phyloP scores from a whole-genome alignment of 2,888 invertebrate genomes.

The Himalopsyche kuldschensis region DNA sequence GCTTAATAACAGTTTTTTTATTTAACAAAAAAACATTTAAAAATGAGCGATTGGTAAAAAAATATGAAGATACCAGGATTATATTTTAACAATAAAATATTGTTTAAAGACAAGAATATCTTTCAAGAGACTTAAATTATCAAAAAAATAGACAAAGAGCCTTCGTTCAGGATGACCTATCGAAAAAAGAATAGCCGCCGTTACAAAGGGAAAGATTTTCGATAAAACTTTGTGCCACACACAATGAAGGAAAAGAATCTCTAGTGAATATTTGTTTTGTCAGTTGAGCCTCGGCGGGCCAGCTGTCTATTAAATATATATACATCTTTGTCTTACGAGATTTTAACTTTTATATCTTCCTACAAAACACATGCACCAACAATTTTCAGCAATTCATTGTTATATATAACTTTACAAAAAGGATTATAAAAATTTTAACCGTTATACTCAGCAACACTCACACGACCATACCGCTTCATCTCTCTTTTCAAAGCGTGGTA shows the following conservation, averaged over 20 bases:
- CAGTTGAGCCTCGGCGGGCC: neutral
- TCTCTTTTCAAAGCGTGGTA: too few species aligned
- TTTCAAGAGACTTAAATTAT: neutral
- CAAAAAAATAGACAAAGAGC: neutral
- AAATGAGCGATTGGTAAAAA: too few species aligned
- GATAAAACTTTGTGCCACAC: constrained; percentile 10
- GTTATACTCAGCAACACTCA: too few species aligned
- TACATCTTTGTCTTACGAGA: neutral
- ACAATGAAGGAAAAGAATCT: neutral
- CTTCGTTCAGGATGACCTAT: constrained; percentile 11
- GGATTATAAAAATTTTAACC: too few species aligned
- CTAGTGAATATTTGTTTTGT: constrained; percentile 20
- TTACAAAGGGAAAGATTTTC: constrained; percentile 19
- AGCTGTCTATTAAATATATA: constrained; percentile 8
- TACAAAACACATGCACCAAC: neutral
- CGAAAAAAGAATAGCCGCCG: constrained; percentile 14
- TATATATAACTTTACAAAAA: too few species aligned
- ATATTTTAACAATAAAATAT: too few species aligned
- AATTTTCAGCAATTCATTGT: neutral
- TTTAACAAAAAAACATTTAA: too few species aligned
- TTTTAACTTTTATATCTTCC: neutral
- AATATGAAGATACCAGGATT: too few species aligned
- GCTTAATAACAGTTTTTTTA: too few species aligned
- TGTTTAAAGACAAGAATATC: too few species aligned
- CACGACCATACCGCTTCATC: too few species aligned